Evolutionary conservation across 2,113 vertebrate species (phyloP).

Genomic region (Lontra canadensis): DNA sequence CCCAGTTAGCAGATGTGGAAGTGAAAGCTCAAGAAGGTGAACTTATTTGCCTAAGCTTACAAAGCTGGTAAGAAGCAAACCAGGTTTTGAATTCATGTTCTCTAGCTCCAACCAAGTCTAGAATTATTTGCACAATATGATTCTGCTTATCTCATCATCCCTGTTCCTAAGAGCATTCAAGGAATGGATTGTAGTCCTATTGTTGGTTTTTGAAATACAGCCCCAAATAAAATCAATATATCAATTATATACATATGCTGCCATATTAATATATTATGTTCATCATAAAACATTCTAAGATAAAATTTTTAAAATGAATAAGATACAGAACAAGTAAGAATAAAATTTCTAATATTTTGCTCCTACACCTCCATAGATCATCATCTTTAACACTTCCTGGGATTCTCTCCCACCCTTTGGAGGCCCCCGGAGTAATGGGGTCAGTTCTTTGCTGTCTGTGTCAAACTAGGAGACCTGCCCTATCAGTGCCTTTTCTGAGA

Average conservation of each 20-base stretch:
- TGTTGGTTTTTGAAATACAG: background rate
- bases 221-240: background rate
- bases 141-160: background rate
- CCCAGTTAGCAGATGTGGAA: background rate
- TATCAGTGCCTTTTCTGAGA: background rate
- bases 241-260: background rate
- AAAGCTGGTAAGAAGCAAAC: background rate
- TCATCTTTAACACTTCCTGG: background rate
- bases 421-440: background rate
- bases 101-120: background rate
- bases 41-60: background rate
- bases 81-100: background rate
- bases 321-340: constrained; percentile 5
- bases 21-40: background rate
- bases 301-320: background rate
- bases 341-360: background rate
- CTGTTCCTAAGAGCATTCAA: constrained; percentile 26
- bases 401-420: background rate
- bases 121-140: background rate
- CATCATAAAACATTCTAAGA: background rate
- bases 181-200: background rate
- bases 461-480: background rate
- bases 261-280: background rate
- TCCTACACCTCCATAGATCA: background rate
- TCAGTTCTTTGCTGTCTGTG: background rate